These are phyloP conservation scores for Crambe crambe DNA, from an alignment of 37 sponge, comb jelly and placozoan species.

Conservation along the genomic window DNA sequence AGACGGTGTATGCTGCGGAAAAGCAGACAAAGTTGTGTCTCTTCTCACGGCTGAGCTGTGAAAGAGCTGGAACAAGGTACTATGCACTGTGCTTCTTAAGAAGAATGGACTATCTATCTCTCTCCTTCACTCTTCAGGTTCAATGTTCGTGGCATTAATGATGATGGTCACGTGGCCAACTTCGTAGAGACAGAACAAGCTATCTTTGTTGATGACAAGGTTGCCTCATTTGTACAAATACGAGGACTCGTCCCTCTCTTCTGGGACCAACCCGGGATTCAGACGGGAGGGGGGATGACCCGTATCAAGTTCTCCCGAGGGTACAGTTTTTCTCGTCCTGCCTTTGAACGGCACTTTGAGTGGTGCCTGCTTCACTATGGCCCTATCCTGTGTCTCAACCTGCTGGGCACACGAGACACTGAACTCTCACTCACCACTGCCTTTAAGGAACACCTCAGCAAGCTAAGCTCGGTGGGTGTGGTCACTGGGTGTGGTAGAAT, in stretches of 20 bases:
- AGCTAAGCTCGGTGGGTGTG: slow-evolving; percentile 33
- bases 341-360: slow-evolving; percentile 82
- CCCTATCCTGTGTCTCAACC: slow-evolving; percentile 65
- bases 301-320: slow-evolving; percentile 79
- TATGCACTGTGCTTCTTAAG: neutral
- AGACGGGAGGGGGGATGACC: slow-evolving; percentile 57
- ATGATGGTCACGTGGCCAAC: slow-evolving; percentile 94
- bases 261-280: slow-evolving; percentile 94
- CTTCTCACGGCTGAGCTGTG: slow-evolving; percentile 90
- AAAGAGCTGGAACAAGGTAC: slow-evolving; percentile 93
- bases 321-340: slow-evolving; percentile 69
- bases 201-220: slow-evolving; percentile 44
- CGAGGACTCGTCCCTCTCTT: slow-evolving; percentile 96
- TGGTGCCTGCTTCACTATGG: slow-evolving; percentile 76
- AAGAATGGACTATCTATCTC: neutral
- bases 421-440: slow-evolving; percentile 73
- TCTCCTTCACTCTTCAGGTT: slow-evolving; percentile 36
- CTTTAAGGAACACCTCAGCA: slow-evolving; percentile 65
- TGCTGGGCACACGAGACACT: slow-evolving; percentile 71
- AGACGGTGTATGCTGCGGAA: slow-evolving; percentile 85
- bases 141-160: slow-evolving; percentile 90
- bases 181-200: slow-evolving; percentile 98
- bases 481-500: neutral
- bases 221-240: slow-evolving; percentile 87
- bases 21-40: slow-evolving; percentile 81